A percentile compares a stretch with the other conserved stretches of the same genome.
These are phyloP conservation scores for Valencia hispanica DNA, from an alignment of 2,797 vertebrate genomes.

Conservation along the genomic window DNA sequence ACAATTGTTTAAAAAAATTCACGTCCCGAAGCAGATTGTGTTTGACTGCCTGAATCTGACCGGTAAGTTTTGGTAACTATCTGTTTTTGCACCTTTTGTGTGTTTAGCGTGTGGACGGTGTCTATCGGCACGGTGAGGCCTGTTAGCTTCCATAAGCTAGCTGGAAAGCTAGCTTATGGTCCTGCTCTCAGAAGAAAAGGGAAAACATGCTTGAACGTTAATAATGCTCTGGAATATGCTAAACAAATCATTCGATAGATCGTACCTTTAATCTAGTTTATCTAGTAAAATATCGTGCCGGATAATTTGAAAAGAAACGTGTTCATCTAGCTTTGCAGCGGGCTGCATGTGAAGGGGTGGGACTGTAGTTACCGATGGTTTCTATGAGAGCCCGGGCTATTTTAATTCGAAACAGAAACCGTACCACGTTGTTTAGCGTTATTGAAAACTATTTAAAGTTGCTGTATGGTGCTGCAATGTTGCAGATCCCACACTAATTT, in stretches of 20 bases:
- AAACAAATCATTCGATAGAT: not conserved
- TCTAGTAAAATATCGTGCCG: fast-evolving
- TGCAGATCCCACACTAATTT: not conserved
- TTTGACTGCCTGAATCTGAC: slow-evolving; percentile 50
- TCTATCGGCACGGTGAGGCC: slow-evolving; percentile 72
- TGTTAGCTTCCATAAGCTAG: slow-evolving; percentile 53
- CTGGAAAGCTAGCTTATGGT: slow-evolving; percentile 24
- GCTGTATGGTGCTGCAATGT: fast-evolving
- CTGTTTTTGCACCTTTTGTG: slow-evolving; percentile 49
- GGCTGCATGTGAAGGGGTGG: slow-evolving; percentile 80
- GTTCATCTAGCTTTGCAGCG: slow-evolving; percentile 43
- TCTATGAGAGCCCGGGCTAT: slow-evolving; percentile 27
- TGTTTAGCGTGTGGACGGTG: slow-evolving; percentile 59
- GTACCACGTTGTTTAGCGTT: not conserved
- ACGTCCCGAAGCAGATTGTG: slow-evolving; percentile 25
- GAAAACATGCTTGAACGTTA: not conserved
- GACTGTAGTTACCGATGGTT: slow-evolving; percentile 51
- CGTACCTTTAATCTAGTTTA: fast-evolving
- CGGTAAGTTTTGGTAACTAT: slow-evolving; percentile 73
- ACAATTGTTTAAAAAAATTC: slow-evolving; percentile 14
- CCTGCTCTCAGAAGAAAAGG: too few species aligned
- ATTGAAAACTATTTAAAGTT: not conserved
- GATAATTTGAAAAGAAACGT: slow-evolving; percentile 5
- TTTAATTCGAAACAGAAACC: slow-evolving; percentile 3
- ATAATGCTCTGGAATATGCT: not conserved